Conservation (phyloP, 2,113 vertebrate species). For the Penelope pileata region DNA sequence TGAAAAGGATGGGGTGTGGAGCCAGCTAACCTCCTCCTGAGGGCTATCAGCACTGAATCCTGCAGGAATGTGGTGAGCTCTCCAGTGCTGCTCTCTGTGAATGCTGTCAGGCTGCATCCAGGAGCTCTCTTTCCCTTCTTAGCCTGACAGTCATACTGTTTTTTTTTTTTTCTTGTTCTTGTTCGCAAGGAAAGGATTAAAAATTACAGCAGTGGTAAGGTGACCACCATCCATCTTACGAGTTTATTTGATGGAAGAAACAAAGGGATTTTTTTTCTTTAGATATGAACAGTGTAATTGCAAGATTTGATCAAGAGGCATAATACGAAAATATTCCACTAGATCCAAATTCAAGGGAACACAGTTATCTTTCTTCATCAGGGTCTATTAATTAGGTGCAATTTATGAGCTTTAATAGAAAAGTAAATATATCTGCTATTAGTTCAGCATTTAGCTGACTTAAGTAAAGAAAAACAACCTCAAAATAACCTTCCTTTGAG, state of each 20-base stretch:
- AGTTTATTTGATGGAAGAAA: not conserved
- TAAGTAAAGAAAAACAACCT: slow-evolving; percentile 58
- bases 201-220: not conserved
- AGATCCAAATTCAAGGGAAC: not conserved
- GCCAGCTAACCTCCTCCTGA: not conserved
- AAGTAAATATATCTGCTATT: slow-evolving; percentile 29
- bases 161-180: not conserved
- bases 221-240: not conserved
- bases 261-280: not conserved
- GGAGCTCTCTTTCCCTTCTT: not conserved
- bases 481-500: slow-evolving; percentile 54
- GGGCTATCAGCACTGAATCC: not conserved
- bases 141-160: not conserved
- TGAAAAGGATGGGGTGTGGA: not conserved
- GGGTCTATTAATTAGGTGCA: slow-evolving; percentile 24
- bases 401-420: slow-evolving; percentile 33
- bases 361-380: not conserved
- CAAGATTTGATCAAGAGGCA: not conserved
- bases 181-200: not conserved
- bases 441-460: slow-evolving; percentile 42
- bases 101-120: not conserved
- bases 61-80: not conserved
- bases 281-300: not conserved
- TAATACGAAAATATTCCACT: not conserved
- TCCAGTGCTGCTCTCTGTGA: not conserved